A percentile compares a stretch with the other conserved stretches of the same genome.
phyloP scores from a whole-genome alignment of 2,113 vertebrate genomes.

The Procavia capensis region DNA sequence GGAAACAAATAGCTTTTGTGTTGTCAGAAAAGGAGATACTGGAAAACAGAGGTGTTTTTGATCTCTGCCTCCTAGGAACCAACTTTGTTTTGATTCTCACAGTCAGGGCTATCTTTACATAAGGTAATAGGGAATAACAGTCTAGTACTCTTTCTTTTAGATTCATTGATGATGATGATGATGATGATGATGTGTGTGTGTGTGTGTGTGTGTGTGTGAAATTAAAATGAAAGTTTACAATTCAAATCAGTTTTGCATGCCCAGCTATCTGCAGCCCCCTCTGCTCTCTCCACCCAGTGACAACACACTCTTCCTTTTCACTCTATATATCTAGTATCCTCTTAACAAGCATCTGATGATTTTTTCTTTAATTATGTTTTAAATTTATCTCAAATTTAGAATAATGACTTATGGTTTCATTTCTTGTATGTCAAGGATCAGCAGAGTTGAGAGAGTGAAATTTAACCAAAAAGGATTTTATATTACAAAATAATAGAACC shows the following conservation, averaged over 20 bases:
- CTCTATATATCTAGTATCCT: too few species aligned
- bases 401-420: background rate
- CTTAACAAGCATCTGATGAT: too few species aligned
- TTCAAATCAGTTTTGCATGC: too few species aligned
- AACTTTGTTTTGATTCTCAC: background rate
- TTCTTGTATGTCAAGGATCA: background rate
- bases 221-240: too few species aligned
- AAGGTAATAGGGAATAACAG: background rate
- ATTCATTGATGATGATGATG: background rate
- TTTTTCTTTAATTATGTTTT: background rate
- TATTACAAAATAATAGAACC: background rate
- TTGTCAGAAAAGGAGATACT: background rate
- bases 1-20: background rate
- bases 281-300: too few species aligned
- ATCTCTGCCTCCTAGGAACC: background rate
- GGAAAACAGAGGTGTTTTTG: background rate
- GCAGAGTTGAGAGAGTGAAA: slow-evolving; percentile 20
- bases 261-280: too few species aligned
- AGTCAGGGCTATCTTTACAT: background rate
- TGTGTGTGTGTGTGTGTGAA: too few species aligned
- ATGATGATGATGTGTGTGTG: too few species aligned
- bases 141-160: background rate
- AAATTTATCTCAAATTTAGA: slow-evolving; percentile 32
- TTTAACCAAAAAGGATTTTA: background rate
- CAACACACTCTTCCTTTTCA: too few species aligned